Conservation (phyloP, 2,113 vertebrate genomes). For the Rutilus rutilus region DNA sequence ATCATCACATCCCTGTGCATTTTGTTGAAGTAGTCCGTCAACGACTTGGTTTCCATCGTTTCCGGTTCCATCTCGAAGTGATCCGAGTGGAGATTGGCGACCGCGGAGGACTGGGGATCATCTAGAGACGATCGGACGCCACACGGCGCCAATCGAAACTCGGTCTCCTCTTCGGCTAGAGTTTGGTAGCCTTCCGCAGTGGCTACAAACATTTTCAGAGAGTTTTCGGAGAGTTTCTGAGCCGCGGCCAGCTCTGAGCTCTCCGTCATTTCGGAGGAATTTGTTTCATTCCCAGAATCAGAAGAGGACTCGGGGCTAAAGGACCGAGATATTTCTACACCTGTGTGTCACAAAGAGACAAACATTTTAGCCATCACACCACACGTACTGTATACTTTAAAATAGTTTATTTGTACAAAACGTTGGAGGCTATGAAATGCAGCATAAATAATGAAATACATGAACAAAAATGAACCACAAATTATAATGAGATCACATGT, state of each 20-base stretch:
- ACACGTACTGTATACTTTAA: conserved; percentile 62
- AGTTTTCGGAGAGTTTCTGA: conserved; percentile 90
- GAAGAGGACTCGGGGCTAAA: conserved; percentile 98
- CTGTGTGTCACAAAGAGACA: conserved; percentile 90
- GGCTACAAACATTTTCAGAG: conserved; percentile 86
- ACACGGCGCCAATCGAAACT: conserved; percentile 75
- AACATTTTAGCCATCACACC: conserved; percentile 80
- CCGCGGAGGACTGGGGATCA: conserved; percentile 84
- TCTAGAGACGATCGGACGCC: conserved; percentile 72
- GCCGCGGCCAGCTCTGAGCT: conserved; percentile 92
- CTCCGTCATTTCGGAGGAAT: conserved; percentile 99
- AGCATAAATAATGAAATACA: conserved; percentile 61
- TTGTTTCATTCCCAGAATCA: conserved; percentile 99
- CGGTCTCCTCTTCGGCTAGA: conserved; percentile 85
- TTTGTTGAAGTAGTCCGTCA: conserved; percentile 95
- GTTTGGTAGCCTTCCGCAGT: conserved; percentile 86
- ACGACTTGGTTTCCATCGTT: conserved; percentile 97
- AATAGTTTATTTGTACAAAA: conserved; percentile 70
- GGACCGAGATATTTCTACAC: conserved; percentile 96
- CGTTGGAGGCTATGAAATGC: conserved; percentile 58
- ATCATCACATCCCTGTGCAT: conserved; percentile 89
- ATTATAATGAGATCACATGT: conserved; percentile 40
- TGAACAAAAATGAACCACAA: conserved; percentile 52
- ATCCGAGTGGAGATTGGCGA: conserved; percentile 90
- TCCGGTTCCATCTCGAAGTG: conserved; percentile 98